Base-by-base conservation (phyloP, 2,888 invertebrate species). In the Hyposoter didymator region DNA sequence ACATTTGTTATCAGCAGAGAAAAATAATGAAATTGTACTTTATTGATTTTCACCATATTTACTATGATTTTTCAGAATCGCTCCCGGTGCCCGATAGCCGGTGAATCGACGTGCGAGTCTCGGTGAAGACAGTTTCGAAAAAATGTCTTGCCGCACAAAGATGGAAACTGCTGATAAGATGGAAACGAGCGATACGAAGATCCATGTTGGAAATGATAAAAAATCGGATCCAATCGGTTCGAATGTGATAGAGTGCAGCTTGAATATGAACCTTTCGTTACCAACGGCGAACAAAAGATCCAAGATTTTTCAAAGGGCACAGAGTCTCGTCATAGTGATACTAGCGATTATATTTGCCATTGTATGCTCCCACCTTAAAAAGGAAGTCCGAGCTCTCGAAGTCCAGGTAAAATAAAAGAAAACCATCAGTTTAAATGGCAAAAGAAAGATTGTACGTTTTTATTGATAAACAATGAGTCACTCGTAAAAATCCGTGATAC, bases 201-300 rank as follows among this genome's bases (percentile, higher is more conserved):
- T 90, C 55, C 88, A 85, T 8, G 84, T 90, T 32, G 87, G 75
- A 19, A 87, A 90, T 82, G 81, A 81, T 59, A 81, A 81, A n/a
- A 83, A 86, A 8, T 74, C 72, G 76, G 87, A 88, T 82, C 85
- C 78, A 75, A 80, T 78, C 74, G 78, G 88, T 59, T 67, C 89
- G 8, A 90, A 90, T 78, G 88, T 90, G 45, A 91, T 93, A 84
- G 92, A 93, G 85, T 92, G 91, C 90, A 92, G 91, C 84, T 90
- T 93, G 17, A 91, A 92, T 70, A 92, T 92, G 91, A 91, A 89
- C 35, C 89, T 92, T 22, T 91, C 89, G n/a, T 85, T 92, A 64
- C 90, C 90, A 55, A 89, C 87, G 39, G 84, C 85, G n/a, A 89
- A 78, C 35, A 78, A 87, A 73, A 90, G 86, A 82, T 90, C 90